Conservation (phyloP, 1,140 invertebrate genomes). For the Bactericera cockerelli region DNA sequence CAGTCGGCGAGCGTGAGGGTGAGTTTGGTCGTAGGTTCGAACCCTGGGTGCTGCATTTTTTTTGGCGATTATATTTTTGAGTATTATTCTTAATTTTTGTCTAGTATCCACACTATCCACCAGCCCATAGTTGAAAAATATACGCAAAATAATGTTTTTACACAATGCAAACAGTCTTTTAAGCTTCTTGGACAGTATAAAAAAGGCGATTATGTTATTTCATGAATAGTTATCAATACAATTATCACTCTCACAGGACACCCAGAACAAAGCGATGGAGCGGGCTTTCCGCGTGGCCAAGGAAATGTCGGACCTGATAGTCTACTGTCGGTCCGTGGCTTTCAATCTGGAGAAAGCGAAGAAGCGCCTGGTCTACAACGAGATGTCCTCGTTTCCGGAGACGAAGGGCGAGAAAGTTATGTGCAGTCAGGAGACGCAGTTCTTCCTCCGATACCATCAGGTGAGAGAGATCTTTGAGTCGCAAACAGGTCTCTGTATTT, state of each 20-base stretch:
- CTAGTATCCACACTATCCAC: background rate
- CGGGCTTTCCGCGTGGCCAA: slow-evolving; percentile 76
- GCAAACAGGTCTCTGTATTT: too few species aligned
- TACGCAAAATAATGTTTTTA: background rate
- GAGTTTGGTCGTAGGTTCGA: too few species aligned
- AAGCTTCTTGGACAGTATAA: too few species aligned
- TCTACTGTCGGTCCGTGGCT: slow-evolving; percentile 84
- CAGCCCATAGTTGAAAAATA: background rate
- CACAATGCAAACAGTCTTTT: too few species aligned
- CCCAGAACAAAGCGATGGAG: slow-evolving; percentile 74
- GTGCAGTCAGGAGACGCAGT: slow-evolving; percentile 56
- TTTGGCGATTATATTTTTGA: background rate
- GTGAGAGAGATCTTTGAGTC: slow-evolving; percentile 24
- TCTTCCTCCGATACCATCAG: slow-evolving; percentile 75
- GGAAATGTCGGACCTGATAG: slow-evolving; percentile 89
- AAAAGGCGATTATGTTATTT: too few species aligned
- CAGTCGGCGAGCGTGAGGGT: slow-evolving; percentile 55
- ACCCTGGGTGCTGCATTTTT: background rate
- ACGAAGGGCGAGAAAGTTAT: slow-evolving; percentile 85
- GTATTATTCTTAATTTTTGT: slow-evolving; percentile 10
- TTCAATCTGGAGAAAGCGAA: slow-evolving; percentile 53
- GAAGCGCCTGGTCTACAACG: slow-evolving; percentile 48
- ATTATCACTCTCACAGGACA: slow-evolving; percentile 40
- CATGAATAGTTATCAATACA: too few species aligned
- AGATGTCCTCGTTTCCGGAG: slow-evolving; percentile 95